Percentiles rank a stretch among this genome's conserved stretches.
Evolutionary conservation across 2,888 invertebrate species (phyloP).

Genomic region (Sinodicranocentrus sp.): DNA sequence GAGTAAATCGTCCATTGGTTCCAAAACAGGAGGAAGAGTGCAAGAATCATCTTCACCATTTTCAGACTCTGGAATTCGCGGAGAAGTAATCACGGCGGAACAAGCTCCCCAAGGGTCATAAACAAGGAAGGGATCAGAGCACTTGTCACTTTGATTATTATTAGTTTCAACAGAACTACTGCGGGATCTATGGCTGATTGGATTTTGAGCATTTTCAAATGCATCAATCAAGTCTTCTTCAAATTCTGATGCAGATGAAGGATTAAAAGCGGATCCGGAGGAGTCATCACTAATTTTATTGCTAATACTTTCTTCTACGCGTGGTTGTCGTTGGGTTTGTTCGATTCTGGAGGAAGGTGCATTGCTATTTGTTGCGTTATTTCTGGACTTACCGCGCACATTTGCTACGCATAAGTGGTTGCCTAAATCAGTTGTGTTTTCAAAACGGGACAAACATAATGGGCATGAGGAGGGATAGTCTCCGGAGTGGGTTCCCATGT

Average conservation of each 20-base stretch:
- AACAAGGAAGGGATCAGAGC: slow-evolving; percentile 27
- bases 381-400: not conserved
- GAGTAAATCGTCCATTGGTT: not conserved
- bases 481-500: slow-evolving; percentile 62
- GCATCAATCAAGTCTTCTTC: slow-evolving; percentile 9
- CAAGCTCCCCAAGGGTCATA: slow-evolving; percentile 35
- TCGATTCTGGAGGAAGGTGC: not conserved
- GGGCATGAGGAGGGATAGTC: slow-evolving; percentile 64
- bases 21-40: slow-evolving; percentile 6
- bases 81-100: slow-evolving; percentile 13
- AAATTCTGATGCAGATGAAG: not conserved
- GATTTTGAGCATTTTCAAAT: slow-evolving; percentile 55
- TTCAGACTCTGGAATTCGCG: too few species aligned
- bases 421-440: slow-evolving; percentile 53
- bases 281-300: not conserved
- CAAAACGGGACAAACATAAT: slow-evolving; percentile 64
- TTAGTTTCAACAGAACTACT: slow-evolving; percentile 46
- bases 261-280: not conserved
- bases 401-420: slow-evolving; percentile 28
- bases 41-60: too few species aligned
- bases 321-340: not conserved
- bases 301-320: too few species aligned
- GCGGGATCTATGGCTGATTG: slow-evolving; percentile 3
- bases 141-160: slow-evolving; percentile 24
- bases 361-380: not conserved